phyloP scores from a whole-genome alignment of 2,888 invertebrate genomes.

The Unio pictorum region DNA sequence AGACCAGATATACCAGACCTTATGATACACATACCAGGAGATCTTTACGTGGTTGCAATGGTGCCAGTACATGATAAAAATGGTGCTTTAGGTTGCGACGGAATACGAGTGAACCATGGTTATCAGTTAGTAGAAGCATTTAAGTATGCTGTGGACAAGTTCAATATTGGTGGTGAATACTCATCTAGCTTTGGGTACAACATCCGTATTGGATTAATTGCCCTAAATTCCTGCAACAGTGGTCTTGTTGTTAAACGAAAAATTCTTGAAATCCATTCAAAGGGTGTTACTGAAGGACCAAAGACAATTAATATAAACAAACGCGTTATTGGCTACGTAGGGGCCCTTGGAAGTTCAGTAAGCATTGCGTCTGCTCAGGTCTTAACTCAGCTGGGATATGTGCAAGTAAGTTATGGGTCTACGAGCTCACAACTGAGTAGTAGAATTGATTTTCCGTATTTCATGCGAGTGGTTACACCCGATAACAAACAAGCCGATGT shows the following conservation, averaged over 20 bases:
- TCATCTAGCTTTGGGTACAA: neutral
- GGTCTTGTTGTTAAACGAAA: neutral
- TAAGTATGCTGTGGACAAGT: neutral
- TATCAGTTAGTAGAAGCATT: neutral
- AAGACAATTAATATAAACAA: neutral
- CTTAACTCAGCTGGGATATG: neutral
- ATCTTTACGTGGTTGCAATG: neutral
- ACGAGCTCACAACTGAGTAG: neutral
- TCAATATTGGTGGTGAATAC: neutral
- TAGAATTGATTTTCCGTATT: neutral
- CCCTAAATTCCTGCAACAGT: neutral
- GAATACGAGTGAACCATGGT: neutral
- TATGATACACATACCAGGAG: neutral
- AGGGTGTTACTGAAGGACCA: neutral
- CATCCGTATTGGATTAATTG: neutral
- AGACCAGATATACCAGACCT: neutral
- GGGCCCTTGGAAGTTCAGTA: neutral
- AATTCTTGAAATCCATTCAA: neutral
- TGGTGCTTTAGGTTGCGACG: neutral
- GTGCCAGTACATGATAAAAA: neutral
- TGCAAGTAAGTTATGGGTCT: slow-evolving; percentile 1
- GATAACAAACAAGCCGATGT: neutral
- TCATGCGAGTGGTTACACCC: neutral
- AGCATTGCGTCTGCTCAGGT: neutral
- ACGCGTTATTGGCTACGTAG: neutral